Evolutionary conservation across 2,797 vertebrate genomes (phyloP).

Genomic region (Iguana delicatissima): DNA sequence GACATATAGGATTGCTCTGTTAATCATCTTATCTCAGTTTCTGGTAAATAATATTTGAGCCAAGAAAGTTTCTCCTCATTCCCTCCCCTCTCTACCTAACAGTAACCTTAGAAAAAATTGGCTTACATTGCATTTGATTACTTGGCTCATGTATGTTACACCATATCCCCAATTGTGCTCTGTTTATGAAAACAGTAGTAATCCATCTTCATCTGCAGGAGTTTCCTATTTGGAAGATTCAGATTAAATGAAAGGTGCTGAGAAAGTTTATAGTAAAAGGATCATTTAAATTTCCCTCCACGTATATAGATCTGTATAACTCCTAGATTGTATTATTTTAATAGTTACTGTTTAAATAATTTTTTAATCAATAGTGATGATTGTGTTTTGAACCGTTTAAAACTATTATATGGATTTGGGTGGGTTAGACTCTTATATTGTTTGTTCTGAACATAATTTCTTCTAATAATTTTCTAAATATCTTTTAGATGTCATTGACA

Average conservation of each 20-base stretch:
- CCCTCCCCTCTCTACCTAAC: too few species aligned
- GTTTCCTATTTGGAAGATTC: background rate
- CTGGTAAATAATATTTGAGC: background rate
- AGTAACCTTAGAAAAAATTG: background rate
- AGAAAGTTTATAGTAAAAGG: background rate
- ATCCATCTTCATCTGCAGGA: background rate
- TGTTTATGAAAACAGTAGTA: background rate
- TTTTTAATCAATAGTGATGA: background rate
- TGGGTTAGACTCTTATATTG: background rate
- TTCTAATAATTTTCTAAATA: slow-evolving; percentile 41
- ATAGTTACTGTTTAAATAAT: background rate
- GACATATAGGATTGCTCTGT: background rate
- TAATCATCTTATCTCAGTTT: background rate
- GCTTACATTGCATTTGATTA: background rate
- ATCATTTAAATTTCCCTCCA: background rate
- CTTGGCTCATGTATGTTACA: background rate
- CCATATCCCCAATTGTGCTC: background rate
- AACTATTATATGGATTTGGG: background rate
- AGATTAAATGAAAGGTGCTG: background rate
- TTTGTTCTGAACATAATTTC: slow-evolving; percentile 19
- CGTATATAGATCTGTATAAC: background rate
- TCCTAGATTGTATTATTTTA: background rate
- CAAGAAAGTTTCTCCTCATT: background rate
- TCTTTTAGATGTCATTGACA: slow-evolving; percentile 91
- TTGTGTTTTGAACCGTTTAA: background rate